Conservation (phyloP, 2,113 vertebrate species). For the Dromiciops gliroides region DNA sequence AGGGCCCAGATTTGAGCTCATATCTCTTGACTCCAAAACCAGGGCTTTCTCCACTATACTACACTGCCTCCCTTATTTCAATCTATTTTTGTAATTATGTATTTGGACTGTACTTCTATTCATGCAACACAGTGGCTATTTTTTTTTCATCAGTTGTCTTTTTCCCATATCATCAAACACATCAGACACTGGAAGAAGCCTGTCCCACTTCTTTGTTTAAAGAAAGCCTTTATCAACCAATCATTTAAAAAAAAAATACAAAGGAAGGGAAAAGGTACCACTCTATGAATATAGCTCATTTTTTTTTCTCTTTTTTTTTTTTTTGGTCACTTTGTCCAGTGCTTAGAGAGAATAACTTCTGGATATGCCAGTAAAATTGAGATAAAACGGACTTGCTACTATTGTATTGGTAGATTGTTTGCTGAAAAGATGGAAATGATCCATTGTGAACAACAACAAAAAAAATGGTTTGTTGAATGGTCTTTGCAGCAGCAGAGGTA, state of each 20-base stretch:
- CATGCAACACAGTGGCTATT: slow-evolving; percentile 10
- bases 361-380: slow-evolving; percentile 10
- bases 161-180: slow-evolving; percentile 39
- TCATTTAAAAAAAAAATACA: slow-evolving; percentile 63
- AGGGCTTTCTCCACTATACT: not conserved
- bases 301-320: not conserved
- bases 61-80: slow-evolving; percentile 55
- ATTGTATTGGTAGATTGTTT: slow-evolving; percentile 54
- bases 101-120: slow-evolving; percentile 53
- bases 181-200: slow-evolving; percentile 14
- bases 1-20: not conserved
- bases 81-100: slow-evolving; percentile 48
- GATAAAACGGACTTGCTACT: slow-evolving; percentile 56
- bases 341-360: slow-evolving; percentile 61
- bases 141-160: slow-evolving; percentile 13
- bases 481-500: slow-evolving; percentile 80
- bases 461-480: slow-evolving; percentile 69
- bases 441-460: slow-evolving; percentile 49
- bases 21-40: not conserved
- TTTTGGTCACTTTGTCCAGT: not conserved
- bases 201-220: not conserved
- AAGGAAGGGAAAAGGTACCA: slow-evolving; percentile 39
- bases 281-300: slow-evolving; percentile 57
- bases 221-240: slow-evolving; percentile 62
- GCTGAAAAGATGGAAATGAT: slow-evolving; percentile 48